A percentile compares a stretch with the other conserved stretches of the same genome.
Evolutionary conservation across 37 sponge, comb jelly and placozoan species (phyloP).

Genomic region (Theonella swinhoei): DNA sequence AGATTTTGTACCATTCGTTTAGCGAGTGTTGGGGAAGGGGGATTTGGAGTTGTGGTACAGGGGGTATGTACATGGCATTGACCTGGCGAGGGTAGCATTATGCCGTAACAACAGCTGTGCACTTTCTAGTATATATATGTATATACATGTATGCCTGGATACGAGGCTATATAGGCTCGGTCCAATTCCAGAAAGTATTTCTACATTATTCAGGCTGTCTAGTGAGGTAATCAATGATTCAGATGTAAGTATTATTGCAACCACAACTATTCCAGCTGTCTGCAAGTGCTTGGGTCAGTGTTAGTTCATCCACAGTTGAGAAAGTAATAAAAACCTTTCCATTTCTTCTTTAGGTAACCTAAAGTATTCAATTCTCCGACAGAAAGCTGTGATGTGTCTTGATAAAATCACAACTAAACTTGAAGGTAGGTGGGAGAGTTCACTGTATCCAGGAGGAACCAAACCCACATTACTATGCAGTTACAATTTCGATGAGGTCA

Average conservation of each 20-base stretch:
- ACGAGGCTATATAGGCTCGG: background rate
- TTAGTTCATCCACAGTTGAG: background rate
- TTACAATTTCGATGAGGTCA: no score
- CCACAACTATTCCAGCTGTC: background rate
- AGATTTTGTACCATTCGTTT: no score
- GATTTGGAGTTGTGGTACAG: no score
- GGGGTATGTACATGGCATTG: no score
- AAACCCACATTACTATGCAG: no score
- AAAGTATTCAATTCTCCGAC: slow-evolving; percentile 34
- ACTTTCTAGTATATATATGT: background rate
- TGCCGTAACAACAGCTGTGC: background rate
- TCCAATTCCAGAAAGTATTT: background rate
- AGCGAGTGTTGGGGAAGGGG: no score
- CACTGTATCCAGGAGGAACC: no score
- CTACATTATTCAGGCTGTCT: background rate
- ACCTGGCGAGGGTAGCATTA: no score
- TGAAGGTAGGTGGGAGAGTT: slow-evolving; percentile 25
- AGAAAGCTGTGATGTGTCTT: slow-evolving; percentile 26
- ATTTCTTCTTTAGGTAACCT: slow-evolving; percentile 14
- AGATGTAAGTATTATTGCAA: background rate
- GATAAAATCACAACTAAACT: slow-evolving; percentile 10
- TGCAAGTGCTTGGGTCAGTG: background rate
- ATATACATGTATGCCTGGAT: background rate
- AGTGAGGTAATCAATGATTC: background rate
- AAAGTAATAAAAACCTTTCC: background rate